Conservation (phyloP, 2,888 invertebrate species). For the Hydrotaea diabolus region DNA sequence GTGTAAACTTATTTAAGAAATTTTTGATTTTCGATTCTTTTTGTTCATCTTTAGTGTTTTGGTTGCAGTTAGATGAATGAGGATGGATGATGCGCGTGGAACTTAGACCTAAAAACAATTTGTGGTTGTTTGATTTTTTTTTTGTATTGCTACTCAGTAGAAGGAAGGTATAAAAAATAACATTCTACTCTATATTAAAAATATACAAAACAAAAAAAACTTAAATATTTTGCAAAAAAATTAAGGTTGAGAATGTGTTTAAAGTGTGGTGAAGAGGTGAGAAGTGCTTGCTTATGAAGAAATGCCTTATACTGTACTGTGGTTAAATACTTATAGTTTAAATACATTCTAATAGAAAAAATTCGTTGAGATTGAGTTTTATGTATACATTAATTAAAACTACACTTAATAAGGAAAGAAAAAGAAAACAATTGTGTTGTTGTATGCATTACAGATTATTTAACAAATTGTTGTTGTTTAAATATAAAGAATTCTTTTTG, state of each 20-base stretch:
- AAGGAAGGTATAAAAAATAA: slow-evolving; percentile 18
- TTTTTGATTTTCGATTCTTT: slow-evolving; percentile 27
- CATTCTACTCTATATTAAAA: background rate
- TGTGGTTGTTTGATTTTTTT: background rate
- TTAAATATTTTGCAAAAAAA: slow-evolving; percentile 20
- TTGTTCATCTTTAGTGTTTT: background rate
- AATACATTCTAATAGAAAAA: slow-evolving; percentile 36
- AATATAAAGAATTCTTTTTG: slow-evolving; percentile 61
- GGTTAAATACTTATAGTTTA: slow-evolving; percentile 20
- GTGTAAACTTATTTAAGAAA: slow-evolving; percentile 15
- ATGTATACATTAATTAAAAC: slow-evolving; percentile 22
- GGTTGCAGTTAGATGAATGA: background rate
- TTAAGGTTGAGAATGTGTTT: background rate
- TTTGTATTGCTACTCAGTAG: background rate
- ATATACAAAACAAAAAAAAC: background rate
- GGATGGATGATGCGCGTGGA: background rate
- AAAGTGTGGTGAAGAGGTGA: background rate
- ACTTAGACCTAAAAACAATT: slow-evolving; percentile 6
- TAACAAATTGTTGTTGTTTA: slow-evolving; percentile 41
- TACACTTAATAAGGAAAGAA: slow-evolving; percentile 5
- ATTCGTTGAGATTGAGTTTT: slow-evolving; percentile 52
- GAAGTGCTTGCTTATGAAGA: background rate
- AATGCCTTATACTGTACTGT: background rate
- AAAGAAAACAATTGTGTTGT: slow-evolving; percentile 1
- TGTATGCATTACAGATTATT: slow-evolving; percentile 22